phyloP scores from a whole-genome alignment of 2,797 vertebrate species.

The Tadarida brasiliensis region DNA sequence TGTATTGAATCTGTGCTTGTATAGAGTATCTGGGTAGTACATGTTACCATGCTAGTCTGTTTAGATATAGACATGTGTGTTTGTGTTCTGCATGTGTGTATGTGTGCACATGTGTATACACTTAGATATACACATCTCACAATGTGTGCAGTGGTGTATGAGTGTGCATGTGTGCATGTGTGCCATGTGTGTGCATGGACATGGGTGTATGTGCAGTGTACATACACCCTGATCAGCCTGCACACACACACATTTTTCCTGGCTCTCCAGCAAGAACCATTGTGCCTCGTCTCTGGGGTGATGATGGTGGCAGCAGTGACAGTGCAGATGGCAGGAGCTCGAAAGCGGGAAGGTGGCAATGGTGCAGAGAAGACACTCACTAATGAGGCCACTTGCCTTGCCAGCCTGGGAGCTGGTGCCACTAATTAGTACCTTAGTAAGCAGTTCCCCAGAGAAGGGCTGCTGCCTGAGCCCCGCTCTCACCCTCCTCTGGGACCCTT shows the following conservation, averaged over 20 bases:
- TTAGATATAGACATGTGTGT: background rate
- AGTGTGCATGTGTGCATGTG: too few relatives aligned
- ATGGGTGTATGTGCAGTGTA: background rate
- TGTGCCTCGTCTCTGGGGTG: background rate
- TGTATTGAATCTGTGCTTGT: background rate
- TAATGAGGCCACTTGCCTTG: slow-evolving; percentile 69
- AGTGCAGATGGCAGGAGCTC: background rate
- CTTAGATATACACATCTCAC: background rate
- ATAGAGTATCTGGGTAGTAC: background rate
- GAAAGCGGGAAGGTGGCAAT: background rate
- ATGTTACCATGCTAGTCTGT: background rate
- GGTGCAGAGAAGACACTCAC: background rate
- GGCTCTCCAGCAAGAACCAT: background rate
- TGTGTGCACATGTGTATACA: background rate
- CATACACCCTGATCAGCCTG: background rate
- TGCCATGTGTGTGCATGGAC: background rate
- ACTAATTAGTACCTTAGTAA: slow-evolving; percentile 50
- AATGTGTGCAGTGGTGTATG: fast-evolving
- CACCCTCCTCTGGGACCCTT: background rate
- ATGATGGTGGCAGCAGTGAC: background rate
- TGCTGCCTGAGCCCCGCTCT: background rate
- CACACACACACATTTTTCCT: background rate
- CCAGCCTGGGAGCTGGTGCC: slow-evolving; percentile 30
- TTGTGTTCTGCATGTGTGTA: background rate
- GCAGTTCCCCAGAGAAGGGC: slow-evolving; percentile 56